These are phyloP conservation scores for Trichomycterus rosablanca DNA, from an alignment of 2,113 vertebrate genomes.

Conservation along the genomic window DNA sequence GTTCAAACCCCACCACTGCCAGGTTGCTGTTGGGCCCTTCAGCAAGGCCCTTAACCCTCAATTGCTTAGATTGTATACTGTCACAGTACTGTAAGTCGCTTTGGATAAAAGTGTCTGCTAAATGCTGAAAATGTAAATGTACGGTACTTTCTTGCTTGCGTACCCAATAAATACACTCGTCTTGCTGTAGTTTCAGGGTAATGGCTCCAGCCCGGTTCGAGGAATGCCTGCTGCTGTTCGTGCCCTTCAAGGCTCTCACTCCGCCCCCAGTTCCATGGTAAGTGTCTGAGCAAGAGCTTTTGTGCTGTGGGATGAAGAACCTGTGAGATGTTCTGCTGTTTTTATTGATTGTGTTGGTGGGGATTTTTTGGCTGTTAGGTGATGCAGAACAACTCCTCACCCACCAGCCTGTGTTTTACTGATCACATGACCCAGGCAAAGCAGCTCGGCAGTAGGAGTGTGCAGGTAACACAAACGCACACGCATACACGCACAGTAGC, in stretches of 20 bases:
- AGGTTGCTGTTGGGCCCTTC: too few relatives aligned
- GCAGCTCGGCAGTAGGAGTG: slow-evolving; percentile 87
- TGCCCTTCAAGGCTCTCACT: slow-evolving; percentile 96
- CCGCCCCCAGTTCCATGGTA: slow-evolving; percentile 87
- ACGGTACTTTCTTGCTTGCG: too few relatives aligned
- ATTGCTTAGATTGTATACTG: too few relatives aligned
- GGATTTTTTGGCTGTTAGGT: slow-evolving; percentile 63
- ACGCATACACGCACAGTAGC: not conserved
- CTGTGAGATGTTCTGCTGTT: too few relatives aligned
- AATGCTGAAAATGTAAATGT: too few relatives aligned
- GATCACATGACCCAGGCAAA: slow-evolving; percentile 88
- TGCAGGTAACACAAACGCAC: slow-evolving; percentile 74
- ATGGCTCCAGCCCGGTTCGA: slow-evolving; percentile 94
- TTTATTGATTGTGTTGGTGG: too few relatives aligned
- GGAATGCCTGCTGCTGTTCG: slow-evolving; percentile 87
- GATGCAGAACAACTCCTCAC: slow-evolving; percentile 96
- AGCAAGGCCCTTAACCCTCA: too few relatives aligned
- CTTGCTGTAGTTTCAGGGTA: slow-evolving; percentile 83
- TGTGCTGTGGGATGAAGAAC: not conserved
- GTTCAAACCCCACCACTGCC: too few relatives aligned
- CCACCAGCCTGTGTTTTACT: slow-evolving; percentile 89
- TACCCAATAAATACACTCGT: not conserved
- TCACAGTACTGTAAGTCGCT: too few relatives aligned
- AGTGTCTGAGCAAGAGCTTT: slow-evolving; percentile 53
- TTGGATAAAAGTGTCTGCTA: too few relatives aligned